A percentile compares a stretch with the other conserved stretches of the same genome.
These are phyloP conservation scores for Stenichneumon culpator DNA, from an alignment of 2,888 invertebrate species.

Conservation along the genomic window DNA sequence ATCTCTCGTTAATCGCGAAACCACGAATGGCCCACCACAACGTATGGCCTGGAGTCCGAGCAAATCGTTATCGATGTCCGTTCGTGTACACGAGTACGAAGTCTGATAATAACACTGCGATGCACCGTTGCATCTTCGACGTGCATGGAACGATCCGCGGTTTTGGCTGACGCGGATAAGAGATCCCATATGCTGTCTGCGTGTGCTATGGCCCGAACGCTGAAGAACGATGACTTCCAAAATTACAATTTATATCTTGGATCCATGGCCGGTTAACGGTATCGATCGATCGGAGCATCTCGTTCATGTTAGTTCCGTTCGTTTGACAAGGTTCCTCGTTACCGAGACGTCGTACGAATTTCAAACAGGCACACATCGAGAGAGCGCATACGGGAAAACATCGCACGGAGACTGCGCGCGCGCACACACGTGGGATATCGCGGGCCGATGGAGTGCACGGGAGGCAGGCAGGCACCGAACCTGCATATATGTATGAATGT, in stretches of 20 bases:
- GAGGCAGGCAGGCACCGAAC: slow-evolving; percentile 18
- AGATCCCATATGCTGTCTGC: slow-evolving; percentile 27
- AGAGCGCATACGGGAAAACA: slow-evolving; percentile 31
- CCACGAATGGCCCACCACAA: slow-evolving; percentile 35
- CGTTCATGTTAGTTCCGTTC: slow-evolving; percentile 24
- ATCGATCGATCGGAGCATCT: slow-evolving; percentile 38
- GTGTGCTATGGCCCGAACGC: slow-evolving; percentile 13
- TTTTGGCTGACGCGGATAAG: slow-evolving; percentile 17
- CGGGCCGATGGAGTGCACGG: slow-evolving; percentile 37
- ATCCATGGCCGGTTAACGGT: slow-evolving; percentile 57
- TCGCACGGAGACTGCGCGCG: slow-evolving; percentile 17
- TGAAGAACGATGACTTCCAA: slow-evolving; percentile 54
- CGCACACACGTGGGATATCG: slow-evolving; percentile 32
- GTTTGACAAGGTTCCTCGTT: slow-evolving; percentile 62
- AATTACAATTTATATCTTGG: slow-evolving; percentile 64
- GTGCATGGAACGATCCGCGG: slow-evolving; percentile 27
- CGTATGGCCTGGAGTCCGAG: slow-evolving; percentile 46
- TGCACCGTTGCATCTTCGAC: slow-evolving; percentile 53
- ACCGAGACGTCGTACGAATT: slow-evolving; percentile 57
- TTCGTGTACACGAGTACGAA: slow-evolving; percentile 19
- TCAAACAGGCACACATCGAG: slow-evolving; percentile 46
- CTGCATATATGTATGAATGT: slow-evolving; percentile 26
- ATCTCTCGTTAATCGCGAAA: slow-evolving; percentile 51
- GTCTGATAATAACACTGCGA: slow-evolving; percentile 45
- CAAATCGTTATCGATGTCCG: slow-evolving; percentile 64